Percentiles rank a stretch among this genome's conserved stretches.
Conservation (phyloP, 2,888 invertebrate genomes). For the Saturnia japonica region DNA sequence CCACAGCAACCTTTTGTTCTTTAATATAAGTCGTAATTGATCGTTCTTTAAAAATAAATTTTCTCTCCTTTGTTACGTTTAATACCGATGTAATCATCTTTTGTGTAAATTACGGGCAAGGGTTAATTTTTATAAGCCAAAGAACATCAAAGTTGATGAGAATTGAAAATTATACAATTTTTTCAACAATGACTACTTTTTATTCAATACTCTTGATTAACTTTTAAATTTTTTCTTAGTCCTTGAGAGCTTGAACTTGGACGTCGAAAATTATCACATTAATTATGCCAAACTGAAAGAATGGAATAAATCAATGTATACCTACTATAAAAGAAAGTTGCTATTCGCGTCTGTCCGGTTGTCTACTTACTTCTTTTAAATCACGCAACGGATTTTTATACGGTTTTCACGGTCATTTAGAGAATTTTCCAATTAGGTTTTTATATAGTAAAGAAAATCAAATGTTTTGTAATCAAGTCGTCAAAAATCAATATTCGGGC, state of each 20-base stretch:
- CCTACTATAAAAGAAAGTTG: too few relatives aligned
- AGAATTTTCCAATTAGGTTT: too few relatives aligned
- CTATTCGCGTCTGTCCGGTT: too few relatives aligned
- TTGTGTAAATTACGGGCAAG: conserved; percentile 43
- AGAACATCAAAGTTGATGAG: conserved; percentile 52
- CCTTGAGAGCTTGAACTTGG: neutral
- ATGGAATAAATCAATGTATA: too few relatives aligned
- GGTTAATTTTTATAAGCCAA: conserved; percentile 47
- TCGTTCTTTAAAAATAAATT: conserved; percentile 37
- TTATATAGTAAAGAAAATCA: too few relatives aligned
- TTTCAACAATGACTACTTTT: conserved; percentile 44
- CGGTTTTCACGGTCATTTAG: too few relatives aligned
- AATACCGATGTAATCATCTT: conserved; percentile 32
- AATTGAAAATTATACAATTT: conserved; percentile 43
- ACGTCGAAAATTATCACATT: neutral
- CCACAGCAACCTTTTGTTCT: conserved; percentile 28
- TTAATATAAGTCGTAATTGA: neutral
- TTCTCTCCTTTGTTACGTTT: conserved; percentile 43
- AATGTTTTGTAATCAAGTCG: too few relatives aligned
- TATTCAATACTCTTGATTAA: neutral
- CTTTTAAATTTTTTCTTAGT: neutral
- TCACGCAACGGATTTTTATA: too few relatives aligned
- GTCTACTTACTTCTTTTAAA: too few relatives aligned
- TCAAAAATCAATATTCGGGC: too few relatives aligned
- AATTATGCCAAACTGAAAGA: too few relatives aligned